phyloP scores from a whole-genome alignment of 2,113 vertebrate species.

The Lophura nycthemera region DNA sequence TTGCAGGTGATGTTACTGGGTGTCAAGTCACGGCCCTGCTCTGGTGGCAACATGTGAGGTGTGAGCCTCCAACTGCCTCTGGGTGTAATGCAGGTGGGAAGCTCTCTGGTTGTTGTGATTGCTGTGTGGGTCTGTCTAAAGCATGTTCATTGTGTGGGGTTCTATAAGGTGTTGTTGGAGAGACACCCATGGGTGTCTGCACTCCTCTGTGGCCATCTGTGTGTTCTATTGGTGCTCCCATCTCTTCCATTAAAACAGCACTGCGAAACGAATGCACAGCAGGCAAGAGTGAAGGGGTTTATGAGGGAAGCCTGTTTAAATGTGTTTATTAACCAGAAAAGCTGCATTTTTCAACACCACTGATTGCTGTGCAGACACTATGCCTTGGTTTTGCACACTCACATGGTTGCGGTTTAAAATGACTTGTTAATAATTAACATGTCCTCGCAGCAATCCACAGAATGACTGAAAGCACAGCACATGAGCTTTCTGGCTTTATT shows the following conservation, averaged over 20 bases:
- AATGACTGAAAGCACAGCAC: background rate
- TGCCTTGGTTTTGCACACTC: background rate
- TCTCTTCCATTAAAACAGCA: background rate
- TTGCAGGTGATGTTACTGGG: background rate
- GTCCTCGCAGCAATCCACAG: background rate
- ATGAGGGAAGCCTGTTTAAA: background rate
- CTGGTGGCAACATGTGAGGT: fast-evolving
- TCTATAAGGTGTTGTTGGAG: background rate
- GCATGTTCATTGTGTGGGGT: fast-evolving
- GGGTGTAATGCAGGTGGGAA: background rate
- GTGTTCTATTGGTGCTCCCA: background rate
- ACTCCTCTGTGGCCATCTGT: fast-evolving
- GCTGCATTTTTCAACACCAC: background rate
- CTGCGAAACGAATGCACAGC: background rate
- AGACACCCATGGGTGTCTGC: fast-evolving
- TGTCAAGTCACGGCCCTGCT: background rate
- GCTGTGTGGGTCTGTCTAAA: fast-evolving
- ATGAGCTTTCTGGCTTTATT: background rate
- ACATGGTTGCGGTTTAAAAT: background rate
- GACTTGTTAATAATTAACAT: background rate
- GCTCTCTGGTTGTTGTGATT: too few species aligned
- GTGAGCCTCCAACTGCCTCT: background rate
- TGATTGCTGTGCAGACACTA: background rate
- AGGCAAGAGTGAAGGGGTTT: background rate
- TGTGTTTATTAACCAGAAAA: background rate